These are phyloP conservation scores for Tachina grossa DNA, from an alignment of 2,888 invertebrate genomes.

Conservation along the genomic window DNA sequence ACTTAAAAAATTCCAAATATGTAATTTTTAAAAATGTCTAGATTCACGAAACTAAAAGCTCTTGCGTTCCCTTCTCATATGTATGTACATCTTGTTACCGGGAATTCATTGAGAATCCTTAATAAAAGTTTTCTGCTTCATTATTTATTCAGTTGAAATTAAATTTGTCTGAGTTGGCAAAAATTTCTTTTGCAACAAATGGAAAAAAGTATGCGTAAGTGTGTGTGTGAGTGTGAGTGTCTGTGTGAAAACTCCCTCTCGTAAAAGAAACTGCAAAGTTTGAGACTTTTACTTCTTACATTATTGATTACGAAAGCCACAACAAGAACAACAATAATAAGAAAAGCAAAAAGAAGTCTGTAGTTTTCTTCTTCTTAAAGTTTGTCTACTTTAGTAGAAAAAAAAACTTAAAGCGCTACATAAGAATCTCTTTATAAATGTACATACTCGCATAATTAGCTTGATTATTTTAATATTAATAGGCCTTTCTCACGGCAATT, in stretches of 20 bases:
- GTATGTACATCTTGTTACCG: not conserved
- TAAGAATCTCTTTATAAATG: slow-evolving; percentile 5
- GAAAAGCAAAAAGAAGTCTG: slow-evolving; percentile 21
- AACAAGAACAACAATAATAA: not conserved
- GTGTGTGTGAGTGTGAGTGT: not conserved
- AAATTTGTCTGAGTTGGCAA: slow-evolving; percentile 13
- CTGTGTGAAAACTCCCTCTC: not conserved
- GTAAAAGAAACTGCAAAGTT: not conserved
- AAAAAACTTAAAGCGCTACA: not conserved
- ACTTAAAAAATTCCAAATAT: too few species aligned
- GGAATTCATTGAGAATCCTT: not conserved
- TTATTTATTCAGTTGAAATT: not conserved
- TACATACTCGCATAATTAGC: too few species aligned
- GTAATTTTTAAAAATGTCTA: too few species aligned
- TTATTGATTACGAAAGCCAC: slow-evolving; percentile 54
- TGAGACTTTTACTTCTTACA: slow-evolving; percentile 17
- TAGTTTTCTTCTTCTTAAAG: slow-evolving; percentile 14
- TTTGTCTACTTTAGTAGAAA: too few species aligned
- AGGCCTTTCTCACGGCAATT: slow-evolving; percentile 53
- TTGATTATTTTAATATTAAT: slow-evolving; percentile 40
- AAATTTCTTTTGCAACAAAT: slow-evolving; percentile 15
- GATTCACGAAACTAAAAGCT: too few species aligned
- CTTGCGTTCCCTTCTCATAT: too few species aligned
- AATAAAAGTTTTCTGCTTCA: not conserved
- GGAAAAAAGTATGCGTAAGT: not conserved